These are phyloP conservation scores for Himalopsyche anomala DNA, from an alignment of 2,888 invertebrate species.

Conservation along the genomic window DNA sequence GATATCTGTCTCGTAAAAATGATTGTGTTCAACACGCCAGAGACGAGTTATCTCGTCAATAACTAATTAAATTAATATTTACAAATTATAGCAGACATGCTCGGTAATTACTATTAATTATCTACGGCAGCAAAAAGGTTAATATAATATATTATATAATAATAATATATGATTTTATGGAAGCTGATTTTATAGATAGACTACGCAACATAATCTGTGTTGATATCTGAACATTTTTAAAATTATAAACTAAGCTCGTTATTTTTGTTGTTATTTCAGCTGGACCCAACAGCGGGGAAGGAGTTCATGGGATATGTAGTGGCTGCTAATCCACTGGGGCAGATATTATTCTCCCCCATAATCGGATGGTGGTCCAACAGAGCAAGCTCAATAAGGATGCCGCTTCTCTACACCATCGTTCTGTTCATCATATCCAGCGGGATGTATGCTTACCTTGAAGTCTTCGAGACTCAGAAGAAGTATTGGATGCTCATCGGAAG, in stretches of 20 bases:
- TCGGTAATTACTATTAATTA: no score
- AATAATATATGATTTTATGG: no score
- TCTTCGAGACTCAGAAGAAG: conserved; percentile 80
- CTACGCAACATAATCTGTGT: no score
- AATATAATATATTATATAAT: no score
- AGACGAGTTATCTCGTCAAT: no score
- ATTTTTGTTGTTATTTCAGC: conserved; percentile 74
- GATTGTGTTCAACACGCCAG: no score
- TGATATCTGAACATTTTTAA: background rate
- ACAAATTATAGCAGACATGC: no score
- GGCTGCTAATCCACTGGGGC: conserved; percentile 91
- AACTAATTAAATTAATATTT: no score
- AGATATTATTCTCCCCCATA: conserved; percentile 90
- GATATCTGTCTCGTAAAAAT: no score
- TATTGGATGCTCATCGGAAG: conserved; percentile 86
- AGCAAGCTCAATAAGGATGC: conserved; percentile 83
- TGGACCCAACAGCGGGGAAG: conserved; percentile 87
- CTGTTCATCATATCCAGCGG: conserved; percentile 85
- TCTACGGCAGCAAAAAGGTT: no score
- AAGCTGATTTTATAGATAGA: no score
- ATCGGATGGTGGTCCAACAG: conserved; percentile 91
- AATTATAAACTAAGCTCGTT: background rate
- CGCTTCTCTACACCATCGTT: conserved; percentile 82
- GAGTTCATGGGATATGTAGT: conserved; percentile 90
- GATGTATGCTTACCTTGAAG: conserved; percentile 85